phyloP scores from a whole-genome alignment of 1,140 invertebrate species.

The Hypsibius dujardini region DNA sequence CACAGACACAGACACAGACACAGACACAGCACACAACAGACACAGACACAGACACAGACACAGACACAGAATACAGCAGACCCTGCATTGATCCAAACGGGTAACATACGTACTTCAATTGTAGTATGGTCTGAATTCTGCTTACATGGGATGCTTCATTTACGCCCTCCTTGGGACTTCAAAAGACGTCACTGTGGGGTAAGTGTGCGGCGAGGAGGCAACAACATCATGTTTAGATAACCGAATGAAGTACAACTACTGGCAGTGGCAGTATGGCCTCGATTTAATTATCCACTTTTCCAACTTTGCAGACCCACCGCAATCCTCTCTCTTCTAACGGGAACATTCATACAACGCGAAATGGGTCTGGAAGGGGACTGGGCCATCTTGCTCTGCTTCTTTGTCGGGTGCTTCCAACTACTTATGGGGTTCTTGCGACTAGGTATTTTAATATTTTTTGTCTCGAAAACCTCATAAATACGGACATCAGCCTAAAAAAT shows the following conservation, averaged over 20 bases:
- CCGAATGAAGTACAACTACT: neutral
- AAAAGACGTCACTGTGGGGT: constrained; percentile 65
- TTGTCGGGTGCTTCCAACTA: constrained; percentile 55
- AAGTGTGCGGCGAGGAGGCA: neutral
- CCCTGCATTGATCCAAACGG: too few species aligned
- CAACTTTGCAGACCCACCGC: constrained; percentile 50
- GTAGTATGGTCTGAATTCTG: constrained; percentile 69
- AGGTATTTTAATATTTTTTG: too few species aligned
- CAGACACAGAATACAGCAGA: too few species aligned
- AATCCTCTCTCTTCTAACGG: constrained; percentile 58
- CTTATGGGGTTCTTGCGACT: constrained; percentile 55
- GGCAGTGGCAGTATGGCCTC: too few species aligned
- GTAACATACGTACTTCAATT: neutral
- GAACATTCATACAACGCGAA: constrained; percentile 48
- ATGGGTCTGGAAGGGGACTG: constrained; percentile 44
- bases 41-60: too few species aligned
- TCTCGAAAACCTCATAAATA: too few species aligned
- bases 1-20: too few species aligned
- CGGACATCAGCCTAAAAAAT: too few species aligned
- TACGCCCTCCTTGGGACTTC: constrained; percentile 73
- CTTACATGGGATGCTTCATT: constrained; percentile 72
- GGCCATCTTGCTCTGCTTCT: constrained; percentile 56
- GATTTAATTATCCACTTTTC: neutral
- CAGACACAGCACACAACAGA: too few species aligned
- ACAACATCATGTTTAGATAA: neutral